Percentiles rank a stretch among this genome's conserved stretches.
Conservation (phyloP, 2,113 vertebrate genomes). For the Solenodon paradoxus region DNA sequence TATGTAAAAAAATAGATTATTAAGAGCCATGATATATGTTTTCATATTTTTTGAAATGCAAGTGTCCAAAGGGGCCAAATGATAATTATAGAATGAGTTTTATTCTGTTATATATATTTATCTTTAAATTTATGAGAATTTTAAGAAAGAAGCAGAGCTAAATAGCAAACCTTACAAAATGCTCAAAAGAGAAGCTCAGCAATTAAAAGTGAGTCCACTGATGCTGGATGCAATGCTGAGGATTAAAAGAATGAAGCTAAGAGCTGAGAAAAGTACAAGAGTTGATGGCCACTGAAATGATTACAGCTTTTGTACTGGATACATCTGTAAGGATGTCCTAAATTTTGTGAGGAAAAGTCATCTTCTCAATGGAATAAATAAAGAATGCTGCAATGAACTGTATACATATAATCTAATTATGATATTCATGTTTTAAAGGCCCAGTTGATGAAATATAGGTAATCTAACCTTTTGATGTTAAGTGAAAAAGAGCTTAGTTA, state of each 20-base stretch:
- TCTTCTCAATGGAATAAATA: background rate
- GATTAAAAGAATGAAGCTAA: background rate
- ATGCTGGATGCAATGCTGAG: background rate
- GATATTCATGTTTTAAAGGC: background rate
- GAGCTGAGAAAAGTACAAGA: fast-evolving
- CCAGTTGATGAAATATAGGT: background rate
- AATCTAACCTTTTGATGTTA: background rate
- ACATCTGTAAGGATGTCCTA: background rate
- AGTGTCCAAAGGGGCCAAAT: background rate
- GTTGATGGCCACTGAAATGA: background rate
- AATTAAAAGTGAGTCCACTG: background rate
- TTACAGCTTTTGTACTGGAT: background rate
- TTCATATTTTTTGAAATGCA: background rate
- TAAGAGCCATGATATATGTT: background rate
- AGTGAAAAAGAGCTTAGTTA: background rate
- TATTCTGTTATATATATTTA: background rate
- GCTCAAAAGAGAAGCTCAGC: background rate
- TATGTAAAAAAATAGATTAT: background rate
- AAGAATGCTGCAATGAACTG: background rate
- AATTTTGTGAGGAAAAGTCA: background rate
- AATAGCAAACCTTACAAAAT: background rate
- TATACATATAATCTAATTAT: background rate
- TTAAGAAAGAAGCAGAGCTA: background rate
- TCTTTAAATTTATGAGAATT: background rate
- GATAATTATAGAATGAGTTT: background rate